phyloP scores from a whole-genome alignment of 2,113 vertebrate species.

The Seriola rivoliana region DNA sequence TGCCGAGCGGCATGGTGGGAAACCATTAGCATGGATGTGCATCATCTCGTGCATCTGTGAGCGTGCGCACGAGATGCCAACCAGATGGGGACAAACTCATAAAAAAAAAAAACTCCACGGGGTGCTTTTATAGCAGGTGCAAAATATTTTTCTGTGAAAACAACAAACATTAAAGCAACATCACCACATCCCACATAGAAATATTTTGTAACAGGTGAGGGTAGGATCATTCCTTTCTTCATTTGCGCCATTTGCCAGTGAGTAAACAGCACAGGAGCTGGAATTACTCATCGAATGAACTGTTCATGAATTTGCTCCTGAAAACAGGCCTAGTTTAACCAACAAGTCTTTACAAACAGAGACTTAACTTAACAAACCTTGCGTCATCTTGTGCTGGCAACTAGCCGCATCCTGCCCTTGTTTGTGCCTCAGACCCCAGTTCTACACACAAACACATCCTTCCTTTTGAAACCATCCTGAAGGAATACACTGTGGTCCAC shows the following conservation, averaged over 20 bases:
- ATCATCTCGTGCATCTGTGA: neutral
- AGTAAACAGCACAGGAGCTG: conserved; percentile 12
- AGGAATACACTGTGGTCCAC: conserved; percentile 1
- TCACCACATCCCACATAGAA: neutral
- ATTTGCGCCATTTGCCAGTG: neutral
- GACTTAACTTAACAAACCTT: conserved; percentile 7
- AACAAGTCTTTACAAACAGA: conserved; percentile 38
- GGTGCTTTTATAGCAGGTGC: neutral
- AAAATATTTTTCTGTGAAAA: neutral
- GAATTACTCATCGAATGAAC: conserved; percentile 12
- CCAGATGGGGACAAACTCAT: neutral
- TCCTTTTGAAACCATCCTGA: conserved; percentile 10
- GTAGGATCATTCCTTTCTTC: neutral
- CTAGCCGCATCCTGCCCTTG: neutral
- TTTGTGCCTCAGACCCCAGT: conserved; percentile 28
- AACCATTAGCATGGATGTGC: neutral
- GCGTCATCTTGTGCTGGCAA: conserved; percentile 1
- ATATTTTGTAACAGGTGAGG: neutral
- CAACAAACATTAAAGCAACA: conserved; percentile 13
- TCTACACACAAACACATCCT: conserved; percentile 33
- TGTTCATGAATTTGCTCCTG: neutral
- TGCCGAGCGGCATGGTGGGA: neutral
- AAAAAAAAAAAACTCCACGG: conserved; percentile 5
- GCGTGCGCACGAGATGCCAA: neutral
- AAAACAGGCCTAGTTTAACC: conserved; percentile 1